These are phyloP conservation scores for Micropoecilia bifurca DNA, from an alignment of 2,797 vertebrate genomes.

Conservation along the genomic window DNA sequence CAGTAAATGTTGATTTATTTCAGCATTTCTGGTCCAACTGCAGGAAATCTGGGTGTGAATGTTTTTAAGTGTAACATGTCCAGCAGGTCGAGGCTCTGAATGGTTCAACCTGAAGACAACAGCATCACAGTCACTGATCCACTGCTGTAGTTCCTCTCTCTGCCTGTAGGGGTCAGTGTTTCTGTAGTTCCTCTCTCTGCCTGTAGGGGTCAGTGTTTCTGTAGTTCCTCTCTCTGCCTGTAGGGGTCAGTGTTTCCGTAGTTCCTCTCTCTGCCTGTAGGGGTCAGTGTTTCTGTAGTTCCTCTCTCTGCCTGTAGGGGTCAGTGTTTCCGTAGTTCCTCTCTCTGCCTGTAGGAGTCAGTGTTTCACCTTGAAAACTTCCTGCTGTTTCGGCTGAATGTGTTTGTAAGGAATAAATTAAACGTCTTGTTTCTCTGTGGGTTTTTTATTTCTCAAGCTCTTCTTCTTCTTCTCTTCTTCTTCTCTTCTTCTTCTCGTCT, in stretches of 20 bases:
- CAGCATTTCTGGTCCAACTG: background rate
- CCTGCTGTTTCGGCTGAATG: no score
- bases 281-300: no score
- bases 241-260: background rate
- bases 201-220: background rate
- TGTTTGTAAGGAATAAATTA: background rate
- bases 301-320: background rate
- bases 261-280: background rate
- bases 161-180: background rate
- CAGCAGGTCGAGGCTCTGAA: background rate
- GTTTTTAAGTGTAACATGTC: background rate
- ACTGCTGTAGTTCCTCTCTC: background rate
- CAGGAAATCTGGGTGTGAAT: background rate
- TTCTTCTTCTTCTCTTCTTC: slow-evolving; percentile 1
- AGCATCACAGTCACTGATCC: no score
- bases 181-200: background rate
- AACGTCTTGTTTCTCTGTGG: background rate
- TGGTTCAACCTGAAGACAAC: background rate
- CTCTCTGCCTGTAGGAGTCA: background rate
- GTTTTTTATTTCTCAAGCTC: slow-evolving; percentile 3
- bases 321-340: background rate
- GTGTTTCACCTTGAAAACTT: background rate
- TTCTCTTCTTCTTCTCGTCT: slow-evolving; percentile 14
- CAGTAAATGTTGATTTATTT: background rate
- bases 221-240: background rate